Conservation (phyloP, 2,888 invertebrate species). For the Hecatera dysodea region DNA sequence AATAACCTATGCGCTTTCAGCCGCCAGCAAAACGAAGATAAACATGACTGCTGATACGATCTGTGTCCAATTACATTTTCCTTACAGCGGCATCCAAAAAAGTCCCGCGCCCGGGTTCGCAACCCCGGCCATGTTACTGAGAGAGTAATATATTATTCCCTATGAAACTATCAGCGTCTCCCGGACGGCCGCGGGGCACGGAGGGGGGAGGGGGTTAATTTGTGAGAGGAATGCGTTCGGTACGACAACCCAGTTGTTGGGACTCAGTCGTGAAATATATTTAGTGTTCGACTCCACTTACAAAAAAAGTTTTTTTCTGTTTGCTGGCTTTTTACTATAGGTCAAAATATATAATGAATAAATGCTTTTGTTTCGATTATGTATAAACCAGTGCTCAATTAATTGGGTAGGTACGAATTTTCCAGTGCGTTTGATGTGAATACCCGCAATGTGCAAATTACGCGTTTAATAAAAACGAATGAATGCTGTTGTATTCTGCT, state of each 20-base stretch:
- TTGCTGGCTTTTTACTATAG: too few species aligned
- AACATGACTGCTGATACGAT: background rate
- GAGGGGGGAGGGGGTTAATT: background rate
- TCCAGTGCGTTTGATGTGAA: background rate
- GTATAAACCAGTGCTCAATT: background rate
- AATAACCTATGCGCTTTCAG: too few species aligned
- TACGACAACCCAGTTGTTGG: background rate
- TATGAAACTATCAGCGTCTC: constrained; percentile 24
- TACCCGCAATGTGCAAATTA: background rate
- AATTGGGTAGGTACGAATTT: background rate
- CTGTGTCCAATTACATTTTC: background rate
- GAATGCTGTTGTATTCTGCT: background rate
- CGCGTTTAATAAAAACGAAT: background rate
- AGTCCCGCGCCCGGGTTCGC: too few species aligned
- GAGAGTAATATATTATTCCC: constrained; percentile 40
- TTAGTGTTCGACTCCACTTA: background rate
- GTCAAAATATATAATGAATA: background rate
- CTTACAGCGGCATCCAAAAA: too few species aligned
- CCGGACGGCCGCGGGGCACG: constrained; percentile 5
- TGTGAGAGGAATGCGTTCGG: constrained; percentile 5
- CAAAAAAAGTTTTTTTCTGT: background rate
- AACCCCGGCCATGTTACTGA: background rate
- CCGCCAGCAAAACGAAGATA: too few species aligned
- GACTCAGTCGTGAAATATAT: constrained; percentile 13
- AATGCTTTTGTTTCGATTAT: background rate